Percentiles rank a stretch among this genome's conserved stretches.
Evolutionary conservation across 1,140 invertebrate species (phyloP).

Genomic region (Drosophila bocqueti): DNA sequence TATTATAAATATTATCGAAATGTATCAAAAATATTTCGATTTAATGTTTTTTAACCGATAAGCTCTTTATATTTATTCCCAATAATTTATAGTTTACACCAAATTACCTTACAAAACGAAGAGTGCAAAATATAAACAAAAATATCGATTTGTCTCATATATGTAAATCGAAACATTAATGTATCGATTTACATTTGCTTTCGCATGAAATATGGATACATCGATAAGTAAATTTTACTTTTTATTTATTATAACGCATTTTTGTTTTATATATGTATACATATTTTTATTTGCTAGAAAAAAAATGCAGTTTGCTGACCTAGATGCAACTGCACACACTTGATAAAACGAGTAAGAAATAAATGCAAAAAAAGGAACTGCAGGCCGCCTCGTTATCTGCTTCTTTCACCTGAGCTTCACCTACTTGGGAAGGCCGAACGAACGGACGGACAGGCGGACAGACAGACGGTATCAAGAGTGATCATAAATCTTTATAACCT

Average conservation of each 20-base stretch:
- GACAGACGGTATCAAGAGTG: slow-evolving; percentile 65
- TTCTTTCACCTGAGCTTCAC: slow-evolving; percentile 42
- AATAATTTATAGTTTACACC: no score
- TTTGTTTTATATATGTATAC: not conserved
- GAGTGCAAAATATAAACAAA: no score
- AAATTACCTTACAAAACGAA: no score
- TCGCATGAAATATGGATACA: no score
- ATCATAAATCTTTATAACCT: slow-evolving; percentile 79
- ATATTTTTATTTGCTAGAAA: not conserved
- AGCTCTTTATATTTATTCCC: no score
- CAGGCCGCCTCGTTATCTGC: slow-evolving; percentile 27
- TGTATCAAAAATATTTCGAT: no score
- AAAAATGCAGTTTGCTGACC: slow-evolving; percentile 15
- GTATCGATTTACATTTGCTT: no score
- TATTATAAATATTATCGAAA: no score
- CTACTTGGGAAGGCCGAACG: slow-evolving; percentile 27
- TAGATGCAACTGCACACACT: slow-evolving; percentile 10
- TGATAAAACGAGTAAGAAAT: not conserved
- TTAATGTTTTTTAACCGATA: no score
- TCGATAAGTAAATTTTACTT: not conserved
- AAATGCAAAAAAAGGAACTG: not conserved
- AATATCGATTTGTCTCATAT: no score
- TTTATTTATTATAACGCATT: not conserved
- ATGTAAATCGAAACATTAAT: no score
- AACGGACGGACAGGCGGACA: slow-evolving; percentile 22